These are phyloP conservation scores for Schizopygopsis pylzovi DNA, from an alignment of 2,797 vertebrate species.

Conservation along the genomic window DNA sequence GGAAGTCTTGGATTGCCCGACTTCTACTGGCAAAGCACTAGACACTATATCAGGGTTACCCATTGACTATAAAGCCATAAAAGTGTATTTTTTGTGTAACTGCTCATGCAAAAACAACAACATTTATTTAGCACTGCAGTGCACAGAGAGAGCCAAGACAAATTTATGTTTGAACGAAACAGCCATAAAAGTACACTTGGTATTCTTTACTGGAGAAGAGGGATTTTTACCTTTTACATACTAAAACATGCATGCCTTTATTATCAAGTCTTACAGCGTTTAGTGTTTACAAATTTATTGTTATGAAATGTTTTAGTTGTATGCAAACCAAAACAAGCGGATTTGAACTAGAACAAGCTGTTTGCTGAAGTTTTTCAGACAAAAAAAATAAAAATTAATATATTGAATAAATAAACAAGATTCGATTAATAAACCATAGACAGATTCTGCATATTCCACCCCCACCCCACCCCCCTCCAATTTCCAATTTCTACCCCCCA, in stretches of 20 bases:
- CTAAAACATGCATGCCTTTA: neutral
- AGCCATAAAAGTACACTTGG: neutral
- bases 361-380: neutral
- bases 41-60: conserved; percentile 51
- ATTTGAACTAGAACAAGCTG: neutral
- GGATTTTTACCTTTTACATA: neutral
- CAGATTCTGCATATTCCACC: neutral
- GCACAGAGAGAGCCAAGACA: neutral
- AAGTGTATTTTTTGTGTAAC: neutral
- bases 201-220: neutral
- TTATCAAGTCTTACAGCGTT: neutral
- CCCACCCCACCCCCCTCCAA: too few species aligned
- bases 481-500: too few species aligned
- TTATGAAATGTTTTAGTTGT: conserved; percentile 12
- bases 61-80: conserved; percentile 12
- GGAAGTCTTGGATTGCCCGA: conserved; percentile 48
- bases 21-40: conserved; percentile 59
- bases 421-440: neutral
- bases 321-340: neutral
- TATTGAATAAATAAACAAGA: neutral
- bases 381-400: neutral
- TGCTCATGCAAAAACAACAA: neutral
- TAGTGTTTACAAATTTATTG: neutral
- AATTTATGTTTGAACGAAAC: neutral
- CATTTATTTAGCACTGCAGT: neutral